Percentiles rank a stretch among this genome's conserved stretches.
Evolutionary conservation across 2,113 vertebrate species (phyloP).

Genomic region (Heterotilapia buettikoferi): DNA sequence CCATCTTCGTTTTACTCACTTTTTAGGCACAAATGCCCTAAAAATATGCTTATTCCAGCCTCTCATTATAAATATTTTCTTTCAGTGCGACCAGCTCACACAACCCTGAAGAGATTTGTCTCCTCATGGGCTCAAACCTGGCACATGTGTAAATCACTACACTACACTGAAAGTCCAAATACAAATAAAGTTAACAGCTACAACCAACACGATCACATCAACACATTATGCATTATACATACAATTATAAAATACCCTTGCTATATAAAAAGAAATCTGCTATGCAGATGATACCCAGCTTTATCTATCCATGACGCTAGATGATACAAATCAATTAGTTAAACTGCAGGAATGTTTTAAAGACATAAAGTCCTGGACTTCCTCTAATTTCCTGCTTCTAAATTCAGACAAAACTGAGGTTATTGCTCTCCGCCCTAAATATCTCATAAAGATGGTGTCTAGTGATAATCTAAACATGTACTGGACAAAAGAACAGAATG

Average conservation of each 20-base stretch:
- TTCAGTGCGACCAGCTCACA: not conserved
- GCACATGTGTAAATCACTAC: not conserved
- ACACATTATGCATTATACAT: not conserved
- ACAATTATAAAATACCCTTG: not conserved
- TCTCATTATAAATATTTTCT: not conserved
- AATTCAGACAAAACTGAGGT: not conserved
- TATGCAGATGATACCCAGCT: not conserved
- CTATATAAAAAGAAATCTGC: not conserved
- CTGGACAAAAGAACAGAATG: not conserved
- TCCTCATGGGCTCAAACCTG: not conserved
- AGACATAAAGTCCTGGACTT: not conserved
- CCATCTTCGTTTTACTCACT: not conserved
- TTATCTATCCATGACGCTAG: not conserved
- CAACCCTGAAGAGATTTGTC: not conserved
- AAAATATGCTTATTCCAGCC: not conserved
- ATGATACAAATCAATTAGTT: not conserved
- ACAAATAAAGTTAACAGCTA: not conserved
- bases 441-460: not conserved
- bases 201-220: not conserved
- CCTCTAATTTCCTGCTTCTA: not conserved
- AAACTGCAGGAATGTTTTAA: not conserved
- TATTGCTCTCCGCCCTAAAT: not conserved
- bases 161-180: not conserved
- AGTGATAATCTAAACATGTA: not conserved
- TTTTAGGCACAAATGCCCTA: not conserved